These are phyloP conservation scores for Lacerta agilis DNA, from an alignment of 2,797 vertebrate genomes.

Conservation along the genomic window DNA sequence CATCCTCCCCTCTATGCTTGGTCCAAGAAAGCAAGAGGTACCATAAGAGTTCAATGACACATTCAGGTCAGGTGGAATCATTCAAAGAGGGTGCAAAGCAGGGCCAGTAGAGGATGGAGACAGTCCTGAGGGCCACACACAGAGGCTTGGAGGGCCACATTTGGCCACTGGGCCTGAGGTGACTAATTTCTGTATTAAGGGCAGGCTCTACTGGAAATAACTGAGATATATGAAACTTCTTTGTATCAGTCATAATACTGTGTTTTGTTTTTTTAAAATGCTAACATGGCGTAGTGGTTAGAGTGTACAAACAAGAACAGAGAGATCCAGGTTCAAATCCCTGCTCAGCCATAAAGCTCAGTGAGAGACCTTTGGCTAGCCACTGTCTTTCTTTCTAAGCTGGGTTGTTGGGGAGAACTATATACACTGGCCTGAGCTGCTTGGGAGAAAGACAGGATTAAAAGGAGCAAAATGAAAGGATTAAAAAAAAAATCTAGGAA, in stretches of 20 bases:
- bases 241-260: slow-evolving; percentile 47
- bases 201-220: slow-evolving; percentile 20
- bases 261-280: background rate
- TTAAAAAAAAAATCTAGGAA: slow-evolving; percentile 2
- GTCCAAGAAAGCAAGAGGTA: too few species aligned
- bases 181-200: background rate
- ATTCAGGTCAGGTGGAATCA: too few species aligned
- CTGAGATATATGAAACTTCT: slow-evolving; percentile 38
- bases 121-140: too few species aligned
- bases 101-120: too few species aligned
- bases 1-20: too few species aligned
- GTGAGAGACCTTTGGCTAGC: background rate
- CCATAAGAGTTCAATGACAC: too few species aligned
- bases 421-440: background rate
- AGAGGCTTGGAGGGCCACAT: too few species aligned
- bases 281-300: background rate
- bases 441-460: background rate
- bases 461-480: background rate
- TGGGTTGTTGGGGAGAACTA: background rate
- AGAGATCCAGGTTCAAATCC: background rate
- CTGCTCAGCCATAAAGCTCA: background rate
- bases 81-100: too few species aligned
- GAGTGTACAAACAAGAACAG: background rate
- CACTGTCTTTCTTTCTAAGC: background rate
- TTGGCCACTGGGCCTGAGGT: too few species aligned